Percentiles rank a stretch among this genome's conserved stretches.
Conservation (phyloP, 2,888 invertebrate species). For the Andrena flavipes region DNA sequence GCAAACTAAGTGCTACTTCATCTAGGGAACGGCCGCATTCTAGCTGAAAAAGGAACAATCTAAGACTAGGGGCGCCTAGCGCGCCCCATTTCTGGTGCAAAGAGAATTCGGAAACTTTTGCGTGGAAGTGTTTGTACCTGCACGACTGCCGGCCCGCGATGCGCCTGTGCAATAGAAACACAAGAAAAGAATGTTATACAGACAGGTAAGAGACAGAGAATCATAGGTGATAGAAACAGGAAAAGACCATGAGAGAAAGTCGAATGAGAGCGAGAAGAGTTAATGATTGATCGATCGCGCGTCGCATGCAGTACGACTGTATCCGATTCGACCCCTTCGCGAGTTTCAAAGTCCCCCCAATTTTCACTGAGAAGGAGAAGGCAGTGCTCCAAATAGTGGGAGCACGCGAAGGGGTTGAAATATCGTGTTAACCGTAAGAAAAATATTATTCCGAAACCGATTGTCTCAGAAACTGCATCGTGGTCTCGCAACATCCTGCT, state of each 20-base stretch:
- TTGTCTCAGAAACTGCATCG: background rate
- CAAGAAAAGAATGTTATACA: conserved; percentile 69
- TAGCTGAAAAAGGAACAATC: conserved; percentile 42
- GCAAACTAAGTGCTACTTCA: conserved; percentile 55
- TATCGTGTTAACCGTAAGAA: background rate
- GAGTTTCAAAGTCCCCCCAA: background rate
- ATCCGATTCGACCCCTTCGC: background rate
- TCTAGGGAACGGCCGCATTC: conserved; percentile 40
- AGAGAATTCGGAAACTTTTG: conserved; percentile 48
- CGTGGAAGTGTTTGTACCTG: conserved; percentile 66
- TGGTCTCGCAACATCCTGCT: background rate
- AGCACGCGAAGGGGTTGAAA: background rate
- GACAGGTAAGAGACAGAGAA: conserved; percentile 54
- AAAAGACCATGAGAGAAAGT: conserved; percentile 11
- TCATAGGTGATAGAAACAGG: conserved; percentile 18
- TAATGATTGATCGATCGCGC: background rate
- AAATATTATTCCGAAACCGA: background rate
- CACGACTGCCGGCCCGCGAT: conserved; percentile 71
- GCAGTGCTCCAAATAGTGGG: background rate
- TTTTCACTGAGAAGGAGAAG: background rate
- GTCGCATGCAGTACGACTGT: conserved; percentile 38
- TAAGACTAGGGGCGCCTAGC: conserved; percentile 66
- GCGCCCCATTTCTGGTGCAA: conserved; percentile 46
- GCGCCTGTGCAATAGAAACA: conserved; percentile 73
- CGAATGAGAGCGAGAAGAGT: background rate